These are phyloP conservation scores for Eremophila alpestris DNA, from an alignment of 2,797 vertebrate species.

Conservation along the genomic window DNA sequence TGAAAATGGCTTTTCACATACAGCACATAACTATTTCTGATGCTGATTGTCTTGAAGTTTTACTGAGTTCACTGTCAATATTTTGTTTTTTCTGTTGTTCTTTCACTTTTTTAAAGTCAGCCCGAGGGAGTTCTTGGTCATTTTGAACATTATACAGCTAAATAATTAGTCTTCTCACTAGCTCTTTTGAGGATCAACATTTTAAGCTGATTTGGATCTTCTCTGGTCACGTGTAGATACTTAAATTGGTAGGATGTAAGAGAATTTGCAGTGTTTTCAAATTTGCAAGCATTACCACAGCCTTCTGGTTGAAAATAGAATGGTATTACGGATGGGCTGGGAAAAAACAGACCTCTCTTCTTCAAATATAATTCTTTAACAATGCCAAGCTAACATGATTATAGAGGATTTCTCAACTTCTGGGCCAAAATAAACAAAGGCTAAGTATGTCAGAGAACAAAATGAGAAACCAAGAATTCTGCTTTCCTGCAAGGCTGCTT, in stretches of 20 bases:
- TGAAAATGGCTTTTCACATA: not conserved
- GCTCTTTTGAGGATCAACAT: not conserved
- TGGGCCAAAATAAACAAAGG: not conserved
- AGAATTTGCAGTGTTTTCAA: not conserved
- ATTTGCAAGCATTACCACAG: not conserved
- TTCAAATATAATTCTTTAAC: not conserved
- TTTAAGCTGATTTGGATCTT: not conserved
- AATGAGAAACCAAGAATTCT: constrained; percentile 4
- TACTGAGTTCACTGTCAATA: not conserved
- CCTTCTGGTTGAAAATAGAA: not conserved
- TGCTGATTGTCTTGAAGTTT: not conserved
- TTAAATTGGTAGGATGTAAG: not conserved
- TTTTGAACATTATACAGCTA: not conserved
- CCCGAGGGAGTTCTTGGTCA: accelerated
- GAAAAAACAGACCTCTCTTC: not conserved
- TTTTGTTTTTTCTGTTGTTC: not conserved
- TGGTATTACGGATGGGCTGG: not conserved
- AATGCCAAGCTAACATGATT: not conserved
- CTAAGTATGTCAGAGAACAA: not conserved
- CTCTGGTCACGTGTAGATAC: not conserved
- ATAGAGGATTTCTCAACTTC: not conserved
- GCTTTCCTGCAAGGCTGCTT: not conserved
- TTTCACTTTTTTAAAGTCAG: not conserved
- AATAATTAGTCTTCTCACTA: not conserved
- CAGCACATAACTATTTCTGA: not conserved